Evolutionary conservation across 1,140 invertebrate species (phyloP).

Genomic region (Drosophila nebulosa): DNA sequence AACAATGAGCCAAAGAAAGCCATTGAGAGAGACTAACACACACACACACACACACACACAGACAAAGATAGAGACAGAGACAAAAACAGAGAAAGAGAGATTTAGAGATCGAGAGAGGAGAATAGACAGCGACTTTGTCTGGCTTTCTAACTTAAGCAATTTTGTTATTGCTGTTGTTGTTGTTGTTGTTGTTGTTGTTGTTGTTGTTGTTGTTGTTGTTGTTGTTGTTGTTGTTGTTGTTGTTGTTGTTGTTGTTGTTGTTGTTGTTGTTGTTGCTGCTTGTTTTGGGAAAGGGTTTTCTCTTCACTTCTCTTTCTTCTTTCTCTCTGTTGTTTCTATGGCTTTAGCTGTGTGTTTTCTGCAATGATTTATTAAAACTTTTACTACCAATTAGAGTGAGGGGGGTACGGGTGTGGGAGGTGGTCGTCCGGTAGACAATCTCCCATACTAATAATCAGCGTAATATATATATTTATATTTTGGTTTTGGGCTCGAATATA

Average conservation of each 20-base stretch:
- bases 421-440: not conserved
- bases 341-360: constrained; percentile 22
- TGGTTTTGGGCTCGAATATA: constrained; percentile 29
- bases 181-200: constrained; percentile 27
- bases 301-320: constrained; percentile 19
- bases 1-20: constrained; percentile 58
- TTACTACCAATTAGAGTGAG: constrained; percentile 60
- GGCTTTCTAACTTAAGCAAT: constrained; percentile 54
- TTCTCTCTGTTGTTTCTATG: constrained; percentile 8
- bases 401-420: not conserved
- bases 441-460: constrained; percentile 53
- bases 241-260: not conserved
- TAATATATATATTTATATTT: constrained; percentile 51
- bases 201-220: not conserved
- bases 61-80: too few species aligned
- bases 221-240: constrained; percentile 21
- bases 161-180: not conserved
- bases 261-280: constrained; percentile 24
- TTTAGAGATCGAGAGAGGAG: constrained; percentile 25
- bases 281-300: constrained; percentile 64
- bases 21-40: constrained; percentile 23
- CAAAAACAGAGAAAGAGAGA: constrained; percentile 25
- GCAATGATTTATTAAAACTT: constrained; percentile 73
- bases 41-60: constrained; percentile 17
- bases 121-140: constrained; percentile 31